A percentile compares a stretch with the other conserved stretches of the same genome.
Conservation (phyloP, 2,797 vertebrate species). For the Rhinogobio ventralis region DNA sequence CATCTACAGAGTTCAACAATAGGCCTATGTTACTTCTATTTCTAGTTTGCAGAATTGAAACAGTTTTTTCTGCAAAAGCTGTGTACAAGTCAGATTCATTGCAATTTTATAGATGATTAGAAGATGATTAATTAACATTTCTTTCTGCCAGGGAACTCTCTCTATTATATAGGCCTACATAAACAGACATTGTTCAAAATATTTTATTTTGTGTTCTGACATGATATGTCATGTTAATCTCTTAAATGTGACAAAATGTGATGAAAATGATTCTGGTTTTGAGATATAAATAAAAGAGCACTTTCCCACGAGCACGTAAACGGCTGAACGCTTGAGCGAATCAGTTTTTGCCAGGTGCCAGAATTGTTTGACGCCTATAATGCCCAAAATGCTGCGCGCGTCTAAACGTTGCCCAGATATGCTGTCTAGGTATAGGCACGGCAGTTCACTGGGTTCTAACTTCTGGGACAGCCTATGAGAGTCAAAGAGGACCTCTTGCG, state of each 20-base stretch:
- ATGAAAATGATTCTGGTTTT: neutral
- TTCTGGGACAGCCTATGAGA: slow-evolving; percentile 8
- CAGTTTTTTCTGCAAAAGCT: slow-evolving; percentile 18
- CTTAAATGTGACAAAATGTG: neutral
- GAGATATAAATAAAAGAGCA: neutral
- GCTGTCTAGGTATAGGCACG: neutral
- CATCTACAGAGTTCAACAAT: neutral
- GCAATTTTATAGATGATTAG: neutral
- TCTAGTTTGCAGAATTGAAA: slow-evolving; percentile 52
- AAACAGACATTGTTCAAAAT: too few species aligned
- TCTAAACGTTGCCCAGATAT: neutral
- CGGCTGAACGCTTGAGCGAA: neutral
- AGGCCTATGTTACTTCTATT: slow-evolving; percentile 35
- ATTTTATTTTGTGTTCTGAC: neutral
- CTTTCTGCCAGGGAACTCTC: neutral
- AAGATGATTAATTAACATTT: neutral
- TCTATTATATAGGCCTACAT: neutral
- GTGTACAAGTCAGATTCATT: neutral
- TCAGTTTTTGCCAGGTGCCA: neutral
- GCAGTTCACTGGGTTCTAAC: neutral
- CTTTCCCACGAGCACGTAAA: neutral
- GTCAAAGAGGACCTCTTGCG: neutral
- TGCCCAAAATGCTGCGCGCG: neutral
- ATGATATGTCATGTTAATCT: neutral
- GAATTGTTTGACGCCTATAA: neutral